Evolutionary conservation across 53 echinoderm and acorn worm species (phyloP).

Genomic region (Hippasteria phrygiana): DNA sequence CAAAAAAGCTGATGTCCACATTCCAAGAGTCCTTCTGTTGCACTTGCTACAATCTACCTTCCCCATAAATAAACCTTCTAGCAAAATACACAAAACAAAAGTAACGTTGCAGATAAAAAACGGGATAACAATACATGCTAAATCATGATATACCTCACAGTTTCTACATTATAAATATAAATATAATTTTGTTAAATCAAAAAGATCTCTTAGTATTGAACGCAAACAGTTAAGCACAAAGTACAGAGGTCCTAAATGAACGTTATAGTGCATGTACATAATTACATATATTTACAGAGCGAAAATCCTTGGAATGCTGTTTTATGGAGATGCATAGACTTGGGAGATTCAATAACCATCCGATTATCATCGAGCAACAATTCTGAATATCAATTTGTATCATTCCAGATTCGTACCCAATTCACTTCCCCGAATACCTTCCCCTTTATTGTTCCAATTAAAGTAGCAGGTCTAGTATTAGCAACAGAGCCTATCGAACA

Average conservation of each 20-base stretch:
- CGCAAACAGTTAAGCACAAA: background rate
- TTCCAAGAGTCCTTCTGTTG: background rate
- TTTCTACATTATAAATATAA: slow-evolving; percentile 55
- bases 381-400: background rate
- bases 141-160: background rate
- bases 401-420: background rate
- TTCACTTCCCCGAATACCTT: background rate
- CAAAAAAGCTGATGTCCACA: background rate
- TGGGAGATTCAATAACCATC: background rate
- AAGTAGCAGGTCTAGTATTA: too few species aligned
- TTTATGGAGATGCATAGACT: slow-evolving; percentile 38
- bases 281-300: background rate
- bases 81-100: slow-evolving; percentile 39
- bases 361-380: background rate
- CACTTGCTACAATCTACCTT: background rate
- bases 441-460: background rate
- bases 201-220: background rate
- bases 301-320: slow-evolving; percentile 29
- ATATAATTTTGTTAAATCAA: slow-evolving; percentile 32
- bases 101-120: background rate
- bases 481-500: background rate
- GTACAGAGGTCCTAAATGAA: background rate
- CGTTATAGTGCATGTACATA: background rate
- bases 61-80: slow-evolving; percentile 44
- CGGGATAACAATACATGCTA: background rate